phyloP scores from a whole-genome alignment of 2,888 invertebrate genomes.

The Scaptomyza flava region DNA sequence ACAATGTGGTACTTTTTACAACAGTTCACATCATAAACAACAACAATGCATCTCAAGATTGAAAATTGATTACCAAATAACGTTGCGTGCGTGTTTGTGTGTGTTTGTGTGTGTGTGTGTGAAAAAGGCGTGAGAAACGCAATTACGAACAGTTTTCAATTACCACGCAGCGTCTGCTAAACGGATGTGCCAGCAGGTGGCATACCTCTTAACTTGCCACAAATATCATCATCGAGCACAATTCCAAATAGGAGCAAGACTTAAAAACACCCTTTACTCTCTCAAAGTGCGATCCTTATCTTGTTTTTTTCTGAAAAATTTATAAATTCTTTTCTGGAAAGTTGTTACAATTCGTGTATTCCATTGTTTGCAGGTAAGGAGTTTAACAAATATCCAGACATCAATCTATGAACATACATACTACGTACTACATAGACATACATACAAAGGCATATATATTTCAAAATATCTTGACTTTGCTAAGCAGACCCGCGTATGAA shows the following conservation, averaged over 20 bases:
- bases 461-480: too few species aligned
- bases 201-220: conserved; percentile 4
- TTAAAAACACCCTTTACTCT: conserved; percentile 1
- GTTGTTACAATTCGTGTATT: too few species aligned
- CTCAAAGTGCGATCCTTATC: too few species aligned
- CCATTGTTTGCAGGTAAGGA: too few species aligned
- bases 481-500: too few species aligned
- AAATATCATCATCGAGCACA: conserved; percentile 29
- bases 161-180: conserved; percentile 19
- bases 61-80: conserved; percentile 58
- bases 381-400: too few species aligned
- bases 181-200: conserved; percentile 46
- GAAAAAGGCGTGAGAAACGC: conserved; percentile 70
- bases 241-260: conserved; percentile 22
- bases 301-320: too few species aligned
- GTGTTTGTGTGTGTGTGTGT: conserved; percentile 16
- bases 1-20: background rate
- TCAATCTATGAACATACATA: too few species aligned
- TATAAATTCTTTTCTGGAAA: too few species aligned
- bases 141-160: conserved; percentile 49
- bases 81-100: conserved; percentile 17
- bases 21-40: background rate
- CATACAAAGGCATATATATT: too few species aligned
- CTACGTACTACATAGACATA: too few species aligned
- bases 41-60: conserved; percentile 28